phyloP scores from a whole-genome alignment of 2,888 invertebrate genomes.

The Calliopum simillimum region DNA sequence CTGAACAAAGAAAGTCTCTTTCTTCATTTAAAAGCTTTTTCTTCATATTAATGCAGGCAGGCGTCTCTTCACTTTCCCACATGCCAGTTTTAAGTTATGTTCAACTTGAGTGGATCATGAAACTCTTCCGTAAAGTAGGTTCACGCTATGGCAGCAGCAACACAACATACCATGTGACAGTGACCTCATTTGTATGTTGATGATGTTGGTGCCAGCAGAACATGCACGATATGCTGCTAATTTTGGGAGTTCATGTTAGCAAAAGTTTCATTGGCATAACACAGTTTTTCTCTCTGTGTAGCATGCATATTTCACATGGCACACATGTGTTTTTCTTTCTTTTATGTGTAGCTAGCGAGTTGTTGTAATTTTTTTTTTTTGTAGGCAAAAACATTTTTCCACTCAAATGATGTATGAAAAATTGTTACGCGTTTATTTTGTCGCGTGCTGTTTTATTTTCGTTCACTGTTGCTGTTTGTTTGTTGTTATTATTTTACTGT shows the following conservation, averaged over 20 bases:
- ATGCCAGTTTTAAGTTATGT: not conserved
- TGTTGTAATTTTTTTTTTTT: not conserved
- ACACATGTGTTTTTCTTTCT: not conserved
- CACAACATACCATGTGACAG: slow-evolving; percentile 1
- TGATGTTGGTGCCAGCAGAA: not conserved
- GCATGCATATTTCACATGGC: too few species aligned
- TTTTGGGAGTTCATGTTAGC: slow-evolving; percentile 1
- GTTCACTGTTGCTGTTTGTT: not conserved
- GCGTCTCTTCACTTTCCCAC: not conserved
- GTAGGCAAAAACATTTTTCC: too few species aligned
- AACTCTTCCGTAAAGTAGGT: slow-evolving; percentile 5
- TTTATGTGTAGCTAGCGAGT: not conserved
- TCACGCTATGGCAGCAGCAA: not conserved
- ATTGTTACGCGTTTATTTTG: slow-evolving; percentile 1
- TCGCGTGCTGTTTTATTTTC: slow-evolving; percentile 6
- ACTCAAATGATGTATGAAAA: not conserved
- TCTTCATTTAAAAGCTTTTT: not conserved
- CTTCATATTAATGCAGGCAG: not conserved
- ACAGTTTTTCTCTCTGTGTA: too few species aligned
- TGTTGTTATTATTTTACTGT: not conserved
- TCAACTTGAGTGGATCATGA: not conserved
- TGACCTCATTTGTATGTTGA: slow-evolving; percentile 10
- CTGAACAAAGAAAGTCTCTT: not conserved
- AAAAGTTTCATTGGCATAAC: not conserved
- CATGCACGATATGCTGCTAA: not conserved